Conservation (phyloP, 2,113 vertebrate species). For the Calyptomena viridis region DNA sequence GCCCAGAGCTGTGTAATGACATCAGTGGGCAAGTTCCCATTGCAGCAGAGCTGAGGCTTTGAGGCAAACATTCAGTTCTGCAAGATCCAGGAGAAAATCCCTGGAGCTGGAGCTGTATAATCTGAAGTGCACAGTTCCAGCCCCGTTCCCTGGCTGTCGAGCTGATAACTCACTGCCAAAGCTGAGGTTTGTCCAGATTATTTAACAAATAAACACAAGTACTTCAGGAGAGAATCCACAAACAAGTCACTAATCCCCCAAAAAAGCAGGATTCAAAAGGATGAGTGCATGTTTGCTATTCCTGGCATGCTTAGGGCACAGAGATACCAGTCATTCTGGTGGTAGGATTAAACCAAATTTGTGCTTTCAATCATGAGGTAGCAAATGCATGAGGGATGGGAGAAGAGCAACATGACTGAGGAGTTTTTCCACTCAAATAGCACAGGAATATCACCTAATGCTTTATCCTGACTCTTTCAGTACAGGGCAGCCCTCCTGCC, state of each 20-base stretch:
- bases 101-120: neutral
- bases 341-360: neutral
- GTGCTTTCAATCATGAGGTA: neutral
- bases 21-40: neutral
- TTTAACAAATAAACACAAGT: constrained; percentile 14
- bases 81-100: neutral
- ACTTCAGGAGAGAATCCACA: neutral
- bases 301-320: neutral
- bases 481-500: neutral
- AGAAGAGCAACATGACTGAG: neutral
- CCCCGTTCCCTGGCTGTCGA: neutral
- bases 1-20: neutral
- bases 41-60: neutral
- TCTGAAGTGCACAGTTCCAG: neutral
- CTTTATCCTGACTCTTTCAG: neutral
- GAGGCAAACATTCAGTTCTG: neutral
- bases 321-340: neutral
- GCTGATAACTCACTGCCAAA: neutral
- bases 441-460: neutral
- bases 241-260: neutral
- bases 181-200: constrained; percentile 15
- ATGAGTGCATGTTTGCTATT: neutral
- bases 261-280: neutral
- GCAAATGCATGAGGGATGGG: neutral
- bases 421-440: neutral